Base-by-base conservation (phyloP, 2,888 invertebrate genomes). In the Netelia fuscicornis region DNA sequence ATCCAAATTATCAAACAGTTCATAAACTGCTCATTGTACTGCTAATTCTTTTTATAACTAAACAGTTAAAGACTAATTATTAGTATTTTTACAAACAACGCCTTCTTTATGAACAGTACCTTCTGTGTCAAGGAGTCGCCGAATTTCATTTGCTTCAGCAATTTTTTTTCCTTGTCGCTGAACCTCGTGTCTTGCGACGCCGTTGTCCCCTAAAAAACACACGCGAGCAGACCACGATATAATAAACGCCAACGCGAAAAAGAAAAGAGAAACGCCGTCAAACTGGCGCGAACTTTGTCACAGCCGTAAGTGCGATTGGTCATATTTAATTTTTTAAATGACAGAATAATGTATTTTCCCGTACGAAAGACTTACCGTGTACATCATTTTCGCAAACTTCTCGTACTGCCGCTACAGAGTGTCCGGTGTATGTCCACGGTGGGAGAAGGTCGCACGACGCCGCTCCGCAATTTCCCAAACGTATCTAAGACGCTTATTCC, bases 121-220 rank as follows among this genome's bases (percentile, higher is more conserved):
- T 98, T 98, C 94, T 97, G 98, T 88, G 97, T 97, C 65, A 99
- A 95, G 89, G 97, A 97, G 93, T 99, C 98, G 52, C 98, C 98
- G 94, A 99, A 99, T 94, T 98, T 98, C 99, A 99, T 99, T 94
- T 98, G 98, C 94, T 99, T 99, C 95, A 99, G 96, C 70, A 99
- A 95, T 94, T 99, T 99, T 95, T 99, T 99, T 95, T 99, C 99
- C 95, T 99, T 99, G 94, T 99, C 99, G 93, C 99, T 98, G 95
- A 99, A 99, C 92, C 99, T 97, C 92, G 98, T 99, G 94, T 99
- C 99, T 95, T 99, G 99, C 94, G 99, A 99, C 84, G 99, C 98
- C 92, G 97, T 99, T 48, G 99, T 99, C 87, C 99, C 99, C 99
- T 99, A 92, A 68, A 94, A 6, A 93, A 75, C 9, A 74, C 77